Evolutionary conservation across 2,113 vertebrate genomes (phyloP).

Genomic region (Cephalopterus ornatus): DNA sequence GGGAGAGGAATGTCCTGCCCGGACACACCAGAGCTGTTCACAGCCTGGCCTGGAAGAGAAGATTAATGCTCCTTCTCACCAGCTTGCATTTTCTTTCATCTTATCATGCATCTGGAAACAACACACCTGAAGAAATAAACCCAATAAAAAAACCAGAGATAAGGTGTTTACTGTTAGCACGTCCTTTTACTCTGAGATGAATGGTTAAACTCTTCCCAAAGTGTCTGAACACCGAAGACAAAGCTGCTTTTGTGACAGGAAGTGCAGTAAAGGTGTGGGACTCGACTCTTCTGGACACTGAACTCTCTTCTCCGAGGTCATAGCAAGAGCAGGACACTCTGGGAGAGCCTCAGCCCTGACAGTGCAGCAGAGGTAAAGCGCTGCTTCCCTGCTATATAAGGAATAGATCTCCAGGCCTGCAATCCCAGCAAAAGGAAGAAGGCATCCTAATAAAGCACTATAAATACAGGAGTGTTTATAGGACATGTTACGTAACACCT

Average conservation of each 20-base stretch:
- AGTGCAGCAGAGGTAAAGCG: not conserved
- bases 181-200: not conserved
- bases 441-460: not conserved
- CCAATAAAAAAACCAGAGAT: too few species aligned
- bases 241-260: not conserved
- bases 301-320: not conserved
- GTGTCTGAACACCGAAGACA: not conserved
- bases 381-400: not conserved
- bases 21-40: not conserved
- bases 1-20: not conserved
- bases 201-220: not conserved
- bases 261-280: not conserved
- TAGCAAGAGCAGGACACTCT: not conserved
- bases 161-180: not conserved
- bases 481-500: not conserved
- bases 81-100: not conserved
- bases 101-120: not conserved
- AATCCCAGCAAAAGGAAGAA: not conserved
- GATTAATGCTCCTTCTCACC: not conserved
- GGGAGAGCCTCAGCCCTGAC: not conserved
- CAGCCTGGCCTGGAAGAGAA: not conserved
- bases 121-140: not conserved
- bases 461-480: conserved; percentile 4
- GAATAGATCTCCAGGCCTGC: not conserved
- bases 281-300: not conserved